Evolutionary conservation across 2,888 invertebrate genomes (phyloP).

Genomic region (Noctua pronuba): DNA sequence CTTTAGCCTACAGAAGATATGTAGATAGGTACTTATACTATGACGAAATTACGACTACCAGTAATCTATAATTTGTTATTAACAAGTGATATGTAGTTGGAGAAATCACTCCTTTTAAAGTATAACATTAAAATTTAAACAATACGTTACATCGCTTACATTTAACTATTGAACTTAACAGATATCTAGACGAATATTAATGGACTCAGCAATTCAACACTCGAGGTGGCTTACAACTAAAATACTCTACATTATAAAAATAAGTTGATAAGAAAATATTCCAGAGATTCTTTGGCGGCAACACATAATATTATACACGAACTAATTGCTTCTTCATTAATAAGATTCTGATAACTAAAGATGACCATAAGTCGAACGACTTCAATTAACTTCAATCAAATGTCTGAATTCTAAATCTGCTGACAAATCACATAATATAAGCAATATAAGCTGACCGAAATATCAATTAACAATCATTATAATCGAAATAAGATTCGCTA

Average conservation of each 20-base stretch:
- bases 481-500: slow-evolving; percentile 14
- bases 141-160: slow-evolving; percentile 81
- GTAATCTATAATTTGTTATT: slow-evolving; percentile 88
- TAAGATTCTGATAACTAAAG: slow-evolving; percentile 47
- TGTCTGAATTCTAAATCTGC: slow-evolving; percentile 15
- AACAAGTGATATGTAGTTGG: slow-evolving; percentile 90
- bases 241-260: slow-evolving; percentile 83
- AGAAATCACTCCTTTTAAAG: slow-evolving; percentile 87
- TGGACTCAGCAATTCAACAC: slow-evolving; percentile 87
- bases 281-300: slow-evolving; percentile 78
- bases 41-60: slow-evolving; percentile 86
- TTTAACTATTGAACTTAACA: slow-evolving; percentile 80
- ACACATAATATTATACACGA: slow-evolving; percentile 74
- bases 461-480: neutral
- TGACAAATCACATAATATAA: slow-evolving; percentile 6
- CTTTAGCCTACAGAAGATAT: slow-evolving; percentile 74
- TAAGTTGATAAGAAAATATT: slow-evolving; percentile 83
- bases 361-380: neutral
- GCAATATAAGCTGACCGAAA: slow-evolving; percentile 12
- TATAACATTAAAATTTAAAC: slow-evolving; percentile 84
- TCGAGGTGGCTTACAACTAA: slow-evolving; percentile 88
- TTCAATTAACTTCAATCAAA: slow-evolving; percentile 6
- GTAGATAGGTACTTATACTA: slow-evolving; percentile 73
- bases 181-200: slow-evolving; percentile 77
- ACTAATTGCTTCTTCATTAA: slow-evolving; percentile 68